These are phyloP conservation scores for Lepisosteus osseus DNA, from an alignment of 2,113 vertebrate genomes.

Conservation along the genomic window DNA sequence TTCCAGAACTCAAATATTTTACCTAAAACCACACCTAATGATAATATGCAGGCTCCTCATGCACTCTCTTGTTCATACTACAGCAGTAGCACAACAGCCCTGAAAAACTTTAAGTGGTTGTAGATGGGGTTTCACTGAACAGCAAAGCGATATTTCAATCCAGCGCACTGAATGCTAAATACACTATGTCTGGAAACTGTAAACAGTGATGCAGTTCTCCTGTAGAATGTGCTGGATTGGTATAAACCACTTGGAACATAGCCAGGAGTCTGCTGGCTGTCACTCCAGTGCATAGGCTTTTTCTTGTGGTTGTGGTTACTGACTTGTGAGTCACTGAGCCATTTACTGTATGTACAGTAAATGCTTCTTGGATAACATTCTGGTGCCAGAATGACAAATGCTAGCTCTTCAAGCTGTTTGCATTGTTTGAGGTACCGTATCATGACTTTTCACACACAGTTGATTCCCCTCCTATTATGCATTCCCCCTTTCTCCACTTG, in stretches of 20 bases:
- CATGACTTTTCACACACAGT: too few species aligned
- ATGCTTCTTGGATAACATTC: constrained; percentile 26
- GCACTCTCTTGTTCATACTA: too few species aligned
- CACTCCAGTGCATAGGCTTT: constrained; percentile 27
- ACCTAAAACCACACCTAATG: too few species aligned
- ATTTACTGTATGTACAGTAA: constrained; percentile 52
- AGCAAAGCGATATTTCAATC: constrained; percentile 20
- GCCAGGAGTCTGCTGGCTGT: constrained; percentile 30
- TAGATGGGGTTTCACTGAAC: constrained; percentile 1
- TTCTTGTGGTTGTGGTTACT: constrained; percentile 55
- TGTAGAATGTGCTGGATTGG: constrained; percentile 50
- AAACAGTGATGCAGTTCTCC: constrained; percentile 41
- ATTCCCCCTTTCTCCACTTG: too few species aligned
- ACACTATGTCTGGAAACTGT: constrained; percentile 41
- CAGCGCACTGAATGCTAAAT: constrained; percentile 21
- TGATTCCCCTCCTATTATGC: too few species aligned
- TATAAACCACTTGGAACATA: constrained; percentile 56
- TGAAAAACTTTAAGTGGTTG: background rate
- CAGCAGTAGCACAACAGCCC: background rate
- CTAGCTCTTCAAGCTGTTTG: too few species aligned
- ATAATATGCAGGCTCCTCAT: too few species aligned
- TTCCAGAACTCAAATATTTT: too few species aligned
- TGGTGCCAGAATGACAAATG: background rate
- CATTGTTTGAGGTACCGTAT: too few species aligned
- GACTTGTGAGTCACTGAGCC: constrained; percentile 38